Conservation (phyloP, 2,888 invertebrate genomes). For the Leptinotarsa tumamoca region DNA sequence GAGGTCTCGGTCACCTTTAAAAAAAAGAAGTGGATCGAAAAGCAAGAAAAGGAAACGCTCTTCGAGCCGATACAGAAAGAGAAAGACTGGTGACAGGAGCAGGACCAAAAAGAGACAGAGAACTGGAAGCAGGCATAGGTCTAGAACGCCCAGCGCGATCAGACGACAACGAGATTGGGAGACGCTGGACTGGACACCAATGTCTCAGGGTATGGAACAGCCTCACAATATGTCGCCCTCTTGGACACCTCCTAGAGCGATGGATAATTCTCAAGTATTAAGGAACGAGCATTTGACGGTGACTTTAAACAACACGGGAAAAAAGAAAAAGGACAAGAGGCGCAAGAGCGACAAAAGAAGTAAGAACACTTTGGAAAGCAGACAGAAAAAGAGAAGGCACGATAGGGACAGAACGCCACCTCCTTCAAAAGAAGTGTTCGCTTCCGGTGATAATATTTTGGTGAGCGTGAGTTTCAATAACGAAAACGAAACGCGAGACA, state of each 20-base stretch:
- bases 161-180: conserved; percentile 56
- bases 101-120: conserved; percentile 56
- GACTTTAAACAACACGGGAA: conserved; percentile 71
- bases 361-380: conserved; percentile 53
- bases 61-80: conserved; percentile 58
- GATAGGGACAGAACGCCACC: conserved; percentile 68
- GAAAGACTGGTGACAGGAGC: conserved; percentile 57
- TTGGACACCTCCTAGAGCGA: conserved; percentile 74
- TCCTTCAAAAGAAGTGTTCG: conserved; percentile 90
- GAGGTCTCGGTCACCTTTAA: conserved; percentile 49
- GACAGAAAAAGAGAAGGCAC: conserved; percentile 62
- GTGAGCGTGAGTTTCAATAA: conserved; percentile 93
- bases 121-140: conserved; percentile 60
- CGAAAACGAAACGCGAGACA: conserved; percentile 66
- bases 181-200: conserved; percentile 66
- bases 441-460: conserved; percentile 92
- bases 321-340: conserved; percentile 66
- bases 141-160: conserved; percentile 57
- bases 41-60: conserved; percentile 59
- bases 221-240: conserved; percentile 64
- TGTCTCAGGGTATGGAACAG: conserved; percentile 69
- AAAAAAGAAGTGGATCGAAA: conserved; percentile 47
- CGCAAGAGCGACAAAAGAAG: conserved; percentile 56
- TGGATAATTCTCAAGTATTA: conserved; percentile 57
- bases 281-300: conserved; percentile 71